Percentiles rank a stretch among this genome's conserved stretches.
phyloP scores from a whole-genome alignment of 2,113 vertebrate genomes.

The Psammodynastes pulverulentus region DNA sequence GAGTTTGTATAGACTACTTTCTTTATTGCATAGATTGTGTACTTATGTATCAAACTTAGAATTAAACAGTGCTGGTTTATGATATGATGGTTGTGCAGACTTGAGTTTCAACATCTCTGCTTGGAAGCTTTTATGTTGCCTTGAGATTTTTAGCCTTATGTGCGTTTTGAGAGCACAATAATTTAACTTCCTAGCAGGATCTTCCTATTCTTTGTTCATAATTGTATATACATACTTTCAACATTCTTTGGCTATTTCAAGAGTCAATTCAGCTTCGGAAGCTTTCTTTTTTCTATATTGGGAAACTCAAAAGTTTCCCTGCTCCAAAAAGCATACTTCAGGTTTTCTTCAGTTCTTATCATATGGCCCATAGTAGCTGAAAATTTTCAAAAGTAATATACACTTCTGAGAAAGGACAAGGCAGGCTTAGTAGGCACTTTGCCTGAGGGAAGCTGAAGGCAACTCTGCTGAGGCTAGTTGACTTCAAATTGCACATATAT shows the following conservation, averaged over 20 bases:
- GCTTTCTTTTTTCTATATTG: neutral
- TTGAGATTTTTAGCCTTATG: neutral
- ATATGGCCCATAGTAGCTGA: neutral
- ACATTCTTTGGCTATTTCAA: neutral
- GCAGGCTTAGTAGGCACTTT: conserved; percentile 3
- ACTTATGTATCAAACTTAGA: neutral
- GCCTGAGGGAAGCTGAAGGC: neutral
- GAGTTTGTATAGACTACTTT: neutral
- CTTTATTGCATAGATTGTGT: neutral
- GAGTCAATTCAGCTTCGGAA: neutral
- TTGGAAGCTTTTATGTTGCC: neutral
- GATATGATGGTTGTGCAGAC: neutral
- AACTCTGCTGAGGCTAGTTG: neutral
- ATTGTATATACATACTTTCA: neutral
- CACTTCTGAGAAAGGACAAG: neutral
- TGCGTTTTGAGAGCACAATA: neutral
- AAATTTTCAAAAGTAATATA: neutral
- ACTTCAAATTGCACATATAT: neutral
- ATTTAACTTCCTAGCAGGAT: neutral
- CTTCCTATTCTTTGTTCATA: neutral
- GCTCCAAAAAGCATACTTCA: neutral
- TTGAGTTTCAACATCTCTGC: neutral
- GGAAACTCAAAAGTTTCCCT: neutral
- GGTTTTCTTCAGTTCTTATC: neutral
- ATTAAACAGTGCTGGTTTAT: too few species aligned